Conservation (phyloP, 1,140 invertebrate species). For the Zaprionus inermis region DNA sequence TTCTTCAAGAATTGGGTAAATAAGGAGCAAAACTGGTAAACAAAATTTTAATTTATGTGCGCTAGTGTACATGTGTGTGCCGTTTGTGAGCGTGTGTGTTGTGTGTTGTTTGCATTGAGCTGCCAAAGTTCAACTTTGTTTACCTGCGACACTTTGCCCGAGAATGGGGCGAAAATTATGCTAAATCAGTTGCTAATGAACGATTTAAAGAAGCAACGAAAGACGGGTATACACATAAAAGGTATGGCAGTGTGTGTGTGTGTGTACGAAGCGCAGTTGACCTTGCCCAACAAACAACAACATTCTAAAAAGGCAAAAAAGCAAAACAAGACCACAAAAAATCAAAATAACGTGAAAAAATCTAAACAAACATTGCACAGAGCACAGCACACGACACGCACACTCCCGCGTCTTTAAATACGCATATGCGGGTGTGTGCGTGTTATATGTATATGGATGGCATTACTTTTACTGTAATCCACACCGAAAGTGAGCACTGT, state of each 20-base stretch:
- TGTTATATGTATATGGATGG: slow-evolving; percentile 23
- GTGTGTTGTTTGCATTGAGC: slow-evolving; percentile 7
- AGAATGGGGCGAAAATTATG: slow-evolving; percentile 7
- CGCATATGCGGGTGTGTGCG: not conserved
- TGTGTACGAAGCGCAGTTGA: slow-evolving; percentile 41
- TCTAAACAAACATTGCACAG: slow-evolving; percentile 55
- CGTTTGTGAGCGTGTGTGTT: slow-evolving; percentile 18
- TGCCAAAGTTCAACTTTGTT: slow-evolving; percentile 37
- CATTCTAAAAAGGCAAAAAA: slow-evolving; percentile 42
- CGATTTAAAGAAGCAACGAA: slow-evolving; percentile 34
- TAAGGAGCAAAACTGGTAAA: slow-evolving; percentile 33
- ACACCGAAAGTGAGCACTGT: slow-evolving; percentile 39
- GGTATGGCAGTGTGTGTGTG: not conserved
- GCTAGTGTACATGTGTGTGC: not conserved
- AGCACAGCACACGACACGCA: slow-evolving; percentile 17
- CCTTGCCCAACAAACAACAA: slow-evolving; percentile 53
- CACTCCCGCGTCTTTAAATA: slow-evolving; percentile 8
- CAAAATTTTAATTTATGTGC: slow-evolving; percentile 38
- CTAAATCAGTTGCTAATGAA: slow-evolving; percentile 30
- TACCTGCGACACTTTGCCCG: slow-evolving; percentile 5
- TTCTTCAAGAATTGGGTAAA: slow-evolving; percentile 41
- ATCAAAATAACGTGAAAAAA: slow-evolving; percentile 68
- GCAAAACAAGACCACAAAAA: slow-evolving; percentile 41
- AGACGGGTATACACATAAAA: slow-evolving; percentile 12
- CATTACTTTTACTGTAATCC: slow-evolving; percentile 49